These are phyloP conservation scores for Drosophila borealis DNA, from an alignment of 2,888 invertebrate genomes.

Conservation along the genomic window DNA sequence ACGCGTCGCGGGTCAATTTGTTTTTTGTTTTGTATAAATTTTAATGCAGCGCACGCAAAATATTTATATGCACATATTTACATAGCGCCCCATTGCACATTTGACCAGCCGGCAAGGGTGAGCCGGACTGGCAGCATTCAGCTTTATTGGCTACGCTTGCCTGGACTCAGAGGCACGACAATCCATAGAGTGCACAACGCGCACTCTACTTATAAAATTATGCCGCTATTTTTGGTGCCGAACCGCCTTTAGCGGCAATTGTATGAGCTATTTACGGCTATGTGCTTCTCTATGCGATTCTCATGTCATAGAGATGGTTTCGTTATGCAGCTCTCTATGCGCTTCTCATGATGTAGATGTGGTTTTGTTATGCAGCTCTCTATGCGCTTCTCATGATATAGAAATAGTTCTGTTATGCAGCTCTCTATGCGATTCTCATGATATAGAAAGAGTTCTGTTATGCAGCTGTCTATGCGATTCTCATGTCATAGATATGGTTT, in stretches of 20 bases:
- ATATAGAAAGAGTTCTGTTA: neutral
- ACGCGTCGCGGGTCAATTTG: conserved; percentile 42
- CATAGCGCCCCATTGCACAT: conserved; percentile 74
- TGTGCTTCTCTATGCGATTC: neutral
- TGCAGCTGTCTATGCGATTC: no score
- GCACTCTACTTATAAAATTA: conserved; percentile 48
- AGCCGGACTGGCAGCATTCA: neutral
- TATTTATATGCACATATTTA: conserved; percentile 73
- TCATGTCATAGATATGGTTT: no score
- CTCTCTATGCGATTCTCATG: neutral
- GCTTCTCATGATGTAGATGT: neutral
- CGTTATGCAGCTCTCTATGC: neutral
- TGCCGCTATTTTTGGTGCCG: conserved; percentile 22
- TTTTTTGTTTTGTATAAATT: conserved; percentile 73
- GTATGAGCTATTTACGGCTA: conserved; percentile 18
- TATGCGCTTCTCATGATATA: neutral
- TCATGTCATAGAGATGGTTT: neutral
- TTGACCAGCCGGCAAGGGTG: conserved; percentile 21
- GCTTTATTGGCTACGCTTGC: conserved; percentile 56
- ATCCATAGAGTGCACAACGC: conserved; percentile 24
- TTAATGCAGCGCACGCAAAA: conserved; percentile 71
- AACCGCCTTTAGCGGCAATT: conserved; percentile 18
- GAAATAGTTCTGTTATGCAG: neutral
- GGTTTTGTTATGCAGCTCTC: neutral
- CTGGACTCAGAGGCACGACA: conserved; percentile 27